These are phyloP conservation scores for Thereuonema tuberculata DNA, from an alignment of 1,140 invertebrate genomes.

Conservation along the genomic window DNA sequence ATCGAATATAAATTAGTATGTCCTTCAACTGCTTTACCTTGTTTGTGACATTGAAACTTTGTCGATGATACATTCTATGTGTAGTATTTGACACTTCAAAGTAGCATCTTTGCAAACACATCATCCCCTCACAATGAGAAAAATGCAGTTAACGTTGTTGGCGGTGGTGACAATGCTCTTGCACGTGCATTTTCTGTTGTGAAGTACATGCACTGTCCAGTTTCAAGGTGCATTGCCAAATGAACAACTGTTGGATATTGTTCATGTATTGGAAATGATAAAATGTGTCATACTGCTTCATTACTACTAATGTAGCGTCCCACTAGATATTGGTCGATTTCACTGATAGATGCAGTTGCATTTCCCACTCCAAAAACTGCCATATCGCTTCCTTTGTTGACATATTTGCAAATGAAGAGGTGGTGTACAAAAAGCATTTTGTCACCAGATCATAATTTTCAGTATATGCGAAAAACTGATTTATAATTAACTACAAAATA, in stretches of 20 bases:
- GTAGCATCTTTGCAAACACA: slow-evolving; percentile 7
- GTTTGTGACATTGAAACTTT: slow-evolving; percentile 13
- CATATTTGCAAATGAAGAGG: slow-evolving; percentile 17
- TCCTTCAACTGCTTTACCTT: slow-evolving; percentile 22
- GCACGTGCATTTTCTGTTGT: slow-evolving; percentile 17
- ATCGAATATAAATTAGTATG: slow-evolving; percentile 12
- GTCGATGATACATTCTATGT: slow-evolving; percentile 11
- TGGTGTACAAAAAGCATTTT: too few relatives aligned
- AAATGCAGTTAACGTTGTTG: slow-evolving; percentile 18
- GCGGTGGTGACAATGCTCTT: slow-evolving; percentile 13
- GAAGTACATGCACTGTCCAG: slow-evolving; percentile 29
- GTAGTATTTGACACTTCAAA: slow-evolving; percentile 17
- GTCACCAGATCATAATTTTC: too few relatives aligned
- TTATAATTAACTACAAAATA: too few relatives aligned
- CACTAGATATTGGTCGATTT: slow-evolving; percentile 15
- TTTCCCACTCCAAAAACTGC: slow-evolving; percentile 15
- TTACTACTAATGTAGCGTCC: slow-evolving; percentile 22
- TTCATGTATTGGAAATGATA: slow-evolving; percentile 28
- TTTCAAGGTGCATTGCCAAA: slow-evolving; percentile 35
- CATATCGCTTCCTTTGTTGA: slow-evolving; percentile 23
- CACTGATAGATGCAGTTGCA: slow-evolving; percentile 8
- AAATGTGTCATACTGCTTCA: slow-evolving; percentile 24
- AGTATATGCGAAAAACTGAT: too few relatives aligned
- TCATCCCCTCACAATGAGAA: slow-evolving; percentile 14
- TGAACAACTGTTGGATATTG: slow-evolving; percentile 29